A percentile compares a stretch with the other conserved stretches of the same genome.
Conservation (phyloP, 2,113 vertebrate genomes). For the Bothrops jararaca region DNA sequence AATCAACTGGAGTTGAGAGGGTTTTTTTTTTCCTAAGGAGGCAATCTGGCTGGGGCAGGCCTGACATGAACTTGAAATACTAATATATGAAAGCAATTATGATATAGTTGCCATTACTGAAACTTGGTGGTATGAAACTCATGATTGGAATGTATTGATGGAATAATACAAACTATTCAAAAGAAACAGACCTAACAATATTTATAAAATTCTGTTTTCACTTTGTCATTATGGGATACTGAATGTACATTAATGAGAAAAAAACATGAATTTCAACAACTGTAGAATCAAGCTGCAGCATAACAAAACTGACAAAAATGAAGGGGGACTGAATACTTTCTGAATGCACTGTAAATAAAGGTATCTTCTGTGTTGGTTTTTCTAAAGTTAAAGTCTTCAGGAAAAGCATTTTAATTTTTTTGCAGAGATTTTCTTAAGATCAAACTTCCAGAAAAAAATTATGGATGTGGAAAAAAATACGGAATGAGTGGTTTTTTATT, state of each 20-base stretch:
- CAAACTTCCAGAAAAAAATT: not conserved
- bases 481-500: not conserved
- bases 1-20: too few species aligned
- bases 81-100: too few species aligned
- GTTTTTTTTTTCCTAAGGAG: too few species aligned
- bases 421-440: not conserved
- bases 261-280: not conserved
- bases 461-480: not conserved
- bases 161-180: not conserved
- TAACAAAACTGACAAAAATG: not conserved
- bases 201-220: not conserved
- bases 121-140: not conserved
- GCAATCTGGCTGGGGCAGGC: too few species aligned
- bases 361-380: not conserved
- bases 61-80: too few species aligned
- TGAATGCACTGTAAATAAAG: not conserved
- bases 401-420: not conserved
- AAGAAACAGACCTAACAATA: not conserved
- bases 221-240: not conserved
- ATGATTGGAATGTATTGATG: not conserved
- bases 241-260: not conserved
- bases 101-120: not conserved
- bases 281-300: not conserved
- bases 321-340: too few species aligned
- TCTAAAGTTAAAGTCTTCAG: not conserved